A percentile compares a stretch with the other conserved stretches of the same genome.
phyloP scores from a whole-genome alignment of 2,797 vertebrate species.

The Anniella stebbinsi region DNA sequence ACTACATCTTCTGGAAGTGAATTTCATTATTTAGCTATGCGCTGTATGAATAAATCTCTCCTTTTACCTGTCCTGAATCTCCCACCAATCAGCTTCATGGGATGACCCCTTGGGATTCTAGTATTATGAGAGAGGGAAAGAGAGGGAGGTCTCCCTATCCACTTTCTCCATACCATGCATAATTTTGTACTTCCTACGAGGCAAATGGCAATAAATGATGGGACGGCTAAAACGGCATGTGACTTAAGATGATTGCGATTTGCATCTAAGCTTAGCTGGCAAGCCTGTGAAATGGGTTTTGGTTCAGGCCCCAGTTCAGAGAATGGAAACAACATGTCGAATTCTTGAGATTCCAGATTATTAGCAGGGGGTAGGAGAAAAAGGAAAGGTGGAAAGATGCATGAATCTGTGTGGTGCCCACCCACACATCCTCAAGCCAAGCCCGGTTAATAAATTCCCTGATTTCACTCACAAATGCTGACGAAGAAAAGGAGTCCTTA shows the following conservation, averaged over 20 bases:
- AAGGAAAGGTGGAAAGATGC: too few species aligned
- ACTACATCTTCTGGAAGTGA: too few species aligned
- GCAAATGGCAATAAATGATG: background rate
- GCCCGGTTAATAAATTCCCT: background rate
- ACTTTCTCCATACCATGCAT: too few species aligned
- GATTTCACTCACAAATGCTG: background rate
- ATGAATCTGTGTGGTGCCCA: background rate
- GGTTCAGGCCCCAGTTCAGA: background rate
- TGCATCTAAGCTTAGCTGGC: background rate
- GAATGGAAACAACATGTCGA: background rate
- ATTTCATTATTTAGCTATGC: too few species aligned
- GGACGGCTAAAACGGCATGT: background rate
- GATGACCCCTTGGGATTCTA: too few species aligned
- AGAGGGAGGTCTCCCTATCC: too few species aligned
- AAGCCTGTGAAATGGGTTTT: background rate
- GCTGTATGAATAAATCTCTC: too few species aligned
- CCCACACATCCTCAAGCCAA: background rate
- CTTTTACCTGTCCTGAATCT: too few species aligned
- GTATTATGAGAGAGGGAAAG: too few species aligned
- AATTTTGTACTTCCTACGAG: background rate
- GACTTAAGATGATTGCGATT: background rate
- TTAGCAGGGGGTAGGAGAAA: background rate
- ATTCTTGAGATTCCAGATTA: background rate
- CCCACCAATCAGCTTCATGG: too few species aligned
- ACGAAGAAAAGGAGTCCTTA: background rate